Percentiles rank a stretch among this genome's conserved stretches.
These are phyloP conservation scores for Phaedon cochleariae DNA, from an alignment of 2,888 invertebrate species.

Conservation along the genomic window DNA sequence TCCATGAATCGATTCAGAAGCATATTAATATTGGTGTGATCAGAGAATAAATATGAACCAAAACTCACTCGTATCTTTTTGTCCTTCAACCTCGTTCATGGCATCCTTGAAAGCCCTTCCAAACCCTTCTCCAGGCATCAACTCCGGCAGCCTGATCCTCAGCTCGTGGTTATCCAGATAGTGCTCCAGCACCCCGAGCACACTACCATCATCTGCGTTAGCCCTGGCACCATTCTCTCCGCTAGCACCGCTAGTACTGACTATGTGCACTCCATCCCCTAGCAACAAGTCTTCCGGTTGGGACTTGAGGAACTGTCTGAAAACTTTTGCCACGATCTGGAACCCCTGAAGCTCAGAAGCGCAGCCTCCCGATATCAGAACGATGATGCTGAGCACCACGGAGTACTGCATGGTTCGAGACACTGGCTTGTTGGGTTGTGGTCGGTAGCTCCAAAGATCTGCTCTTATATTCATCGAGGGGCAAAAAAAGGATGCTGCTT, in stretches of 20 bases:
- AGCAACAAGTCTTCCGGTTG: conserved; percentile 67
- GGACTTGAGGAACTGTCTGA: conserved; percentile 66
- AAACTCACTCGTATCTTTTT: conserved; percentile 65
- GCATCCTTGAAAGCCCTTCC: conserved; percentile 66
- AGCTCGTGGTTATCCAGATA: conserved; percentile 78
- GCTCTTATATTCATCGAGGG: conserved; percentile 45
- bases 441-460: conserved; percentile 31
- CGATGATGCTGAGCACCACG: conserved; percentile 47
- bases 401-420: conserved; percentile 54
- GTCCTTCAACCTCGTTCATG: conserved; percentile 61
- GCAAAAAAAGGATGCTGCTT: conserved; percentile 43
- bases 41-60: background rate
- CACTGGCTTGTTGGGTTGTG: conserved; percentile 46
- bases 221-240: conserved; percentile 63
- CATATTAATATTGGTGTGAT: no score
- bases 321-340: conserved; percentile 56
- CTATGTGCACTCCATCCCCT: conserved; percentile 72
- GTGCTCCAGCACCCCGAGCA: conserved; percentile 69
- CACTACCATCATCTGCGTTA: conserved; percentile 64
- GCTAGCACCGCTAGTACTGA: conserved; percentile 63
- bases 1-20: no score
- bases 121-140: conserved; percentile 72
- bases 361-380: conserved; percentile 36
- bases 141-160: conserved; percentile 74
- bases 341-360: conserved; percentile 49